Conservation (phyloP, 1,140 invertebrate species). For the Cotesia typhae region DNA sequence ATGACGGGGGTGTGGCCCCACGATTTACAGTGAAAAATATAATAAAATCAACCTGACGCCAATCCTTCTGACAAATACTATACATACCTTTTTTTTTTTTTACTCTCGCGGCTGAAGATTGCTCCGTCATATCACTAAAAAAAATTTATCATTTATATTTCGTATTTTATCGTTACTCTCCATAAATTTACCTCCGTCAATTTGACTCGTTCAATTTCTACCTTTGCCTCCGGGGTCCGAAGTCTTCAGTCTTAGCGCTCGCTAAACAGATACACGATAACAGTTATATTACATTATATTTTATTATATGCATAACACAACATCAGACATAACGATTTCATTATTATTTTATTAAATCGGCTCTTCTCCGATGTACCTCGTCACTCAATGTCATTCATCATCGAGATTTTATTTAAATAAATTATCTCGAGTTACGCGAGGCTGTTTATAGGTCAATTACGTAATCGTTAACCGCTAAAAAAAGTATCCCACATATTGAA, state of each 20-base stretch:
- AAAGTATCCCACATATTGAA: not conserved
- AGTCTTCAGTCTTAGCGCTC: not conserved
- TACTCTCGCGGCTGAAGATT: no score
- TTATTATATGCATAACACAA: no score
- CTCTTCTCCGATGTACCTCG: no score
- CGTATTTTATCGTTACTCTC: no score
- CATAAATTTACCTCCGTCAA: no score
- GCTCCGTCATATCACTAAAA: no score
- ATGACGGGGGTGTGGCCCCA: constrained; percentile 11
- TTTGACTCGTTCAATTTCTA: no score
- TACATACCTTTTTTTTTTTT: constrained; percentile 2
- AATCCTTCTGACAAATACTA: not conserved
- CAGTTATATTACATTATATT: no score
- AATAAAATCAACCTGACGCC: not conserved
- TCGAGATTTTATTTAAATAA: constrained; percentile 15
- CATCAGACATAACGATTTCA: no score
- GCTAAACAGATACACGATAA: no score
- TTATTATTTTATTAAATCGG: no score
- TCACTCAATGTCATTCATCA: constrained; percentile 9
- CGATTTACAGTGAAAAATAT: constrained; percentile 4
- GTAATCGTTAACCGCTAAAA: not conserved
- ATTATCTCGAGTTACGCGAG: not conserved
- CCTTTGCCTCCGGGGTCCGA: not conserved
- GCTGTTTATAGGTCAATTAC: constrained; percentile 21
- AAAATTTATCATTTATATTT: no score